Base-by-base conservation (phyloP, 2,113 vertebrate genomes). In the Pholis gunnellus region DNA sequence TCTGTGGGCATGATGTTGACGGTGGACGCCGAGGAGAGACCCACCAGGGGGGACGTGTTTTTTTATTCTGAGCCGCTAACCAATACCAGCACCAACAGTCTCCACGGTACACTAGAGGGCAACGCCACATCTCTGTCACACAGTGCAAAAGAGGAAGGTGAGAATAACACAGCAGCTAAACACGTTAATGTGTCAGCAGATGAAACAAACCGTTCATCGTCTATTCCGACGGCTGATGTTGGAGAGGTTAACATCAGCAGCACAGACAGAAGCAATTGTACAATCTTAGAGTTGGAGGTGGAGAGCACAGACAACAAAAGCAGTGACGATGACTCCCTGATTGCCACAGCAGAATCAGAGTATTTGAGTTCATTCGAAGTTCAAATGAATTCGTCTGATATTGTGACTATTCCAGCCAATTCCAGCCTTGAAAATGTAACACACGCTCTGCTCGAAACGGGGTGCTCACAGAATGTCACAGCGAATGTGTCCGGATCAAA, bases 41-140 rank as follows among this genome's bases (percentile, higher is more conserved):
- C 81, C 48, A 79, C 48, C 4, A 76, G 86, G 78, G 84, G 72
- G 2, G 83, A 93, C 4, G 52, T 80, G 15, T 94, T 94, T 61
- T 65, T 52, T 38, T 89, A 94, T 31, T 73, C 54, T 36, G 84
- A 57, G 15, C 27, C 48, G 52, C 31, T 5, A 9, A 54, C 69
- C 40, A 61, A 34, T 9, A 34, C 76, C 25, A 75, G 54, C 25
- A 18, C 11, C 5, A 72, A 59, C 69, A 38, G 25, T 69, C 56
- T 56, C 25, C 7, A 68, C 20, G 59, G 5, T 34, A 4, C n/a
- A 52, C 25, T 38, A 17, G 50, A 54, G 0, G 27, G 6, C 2
- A 81, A 60, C 44, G 56, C 63, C 31, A n/a, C 42, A 2, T 27
- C 46, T 31, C 18, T 60, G 7, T 48, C 42, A 61, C 25, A 9